Base-by-base conservation (phyloP, 2,888 invertebrate species). In the Campaea margaritaria region DNA sequence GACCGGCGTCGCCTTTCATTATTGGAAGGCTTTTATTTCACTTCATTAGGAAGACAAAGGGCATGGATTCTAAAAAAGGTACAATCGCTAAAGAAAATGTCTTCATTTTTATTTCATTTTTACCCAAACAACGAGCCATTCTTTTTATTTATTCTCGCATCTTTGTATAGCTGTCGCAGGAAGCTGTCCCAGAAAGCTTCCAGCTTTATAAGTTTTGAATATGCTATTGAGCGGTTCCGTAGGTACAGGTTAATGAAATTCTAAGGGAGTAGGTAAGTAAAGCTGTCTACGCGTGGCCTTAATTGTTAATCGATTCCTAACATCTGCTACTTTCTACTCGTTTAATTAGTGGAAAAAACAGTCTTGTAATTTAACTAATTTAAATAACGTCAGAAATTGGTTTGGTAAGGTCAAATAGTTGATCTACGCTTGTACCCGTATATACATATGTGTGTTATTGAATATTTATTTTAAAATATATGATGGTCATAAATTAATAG, bases 231-330 rank as follows among this genome's bases (percentile, higher is more conserved):
- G 16, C 31, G 4, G 13, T 13, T 34, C 12, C 34, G 16, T 21
- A 21, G 5, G 21, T 46, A 11, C 46, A 36, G n/a, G 53, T 45
- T 48, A 43, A 42, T 43, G 27, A 39, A 57, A 44, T 44, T 56
- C 14, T 8, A 65, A 62, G 63, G 63, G 57, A 60, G 56, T 34
- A 52, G 43, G 34, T 41, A 53, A 52, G 50, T 53, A 62, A 46
- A 50, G 48, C 53, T 49, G 62, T 64, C 61, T 66, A 65, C 65
- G 39, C 16, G 65, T 67, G 63, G 38, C 69, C 72, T 69, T 85
- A 85, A 86, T 84, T 83, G 74, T 75, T 70, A 84, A 86, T 86
- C 85, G 83, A 87, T 87, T 69, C 44, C 38, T 16, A 62, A 71
- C 81, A 82, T 74, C 79, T 81, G 78, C 58, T 75, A 69, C 68